These are phyloP conservation scores for Bombus sibiricus DNA, from an alignment of 1,140 invertebrate species.

Conservation along the genomic window DNA sequence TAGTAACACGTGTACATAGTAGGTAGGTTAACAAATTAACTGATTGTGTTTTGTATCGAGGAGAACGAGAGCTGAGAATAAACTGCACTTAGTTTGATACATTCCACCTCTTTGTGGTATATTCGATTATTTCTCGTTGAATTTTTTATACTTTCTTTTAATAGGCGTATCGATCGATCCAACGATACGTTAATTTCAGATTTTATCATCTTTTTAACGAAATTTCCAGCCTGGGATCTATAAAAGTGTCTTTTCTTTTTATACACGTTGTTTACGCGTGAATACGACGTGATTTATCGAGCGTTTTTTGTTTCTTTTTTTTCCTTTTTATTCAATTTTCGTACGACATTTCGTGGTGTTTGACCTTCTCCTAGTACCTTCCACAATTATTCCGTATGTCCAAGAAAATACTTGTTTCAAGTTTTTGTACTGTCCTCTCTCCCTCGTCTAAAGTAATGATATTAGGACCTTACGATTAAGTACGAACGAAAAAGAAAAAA, in stretches of 20 bases:
- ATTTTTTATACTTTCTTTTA: background rate
- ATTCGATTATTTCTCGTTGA: background rate
- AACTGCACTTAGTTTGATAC: background rate
- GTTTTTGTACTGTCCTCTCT: slow-evolving; percentile 51
- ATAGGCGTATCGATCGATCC: background rate
- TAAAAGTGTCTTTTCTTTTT: slow-evolving; percentile 31
- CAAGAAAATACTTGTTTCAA: slow-evolving; percentile 23
- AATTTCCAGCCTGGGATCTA: slow-evolving; percentile 65
- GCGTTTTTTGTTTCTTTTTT: slow-evolving; percentile 3
- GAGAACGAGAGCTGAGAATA: slow-evolving; percentile 68
- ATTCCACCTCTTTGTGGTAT: background rate
- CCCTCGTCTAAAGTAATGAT: slow-evolving; percentile 53
- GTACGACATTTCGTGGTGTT: background rate
- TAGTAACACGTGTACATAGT: slow-evolving; percentile 81
- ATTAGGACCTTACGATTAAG: slow-evolving; percentile 64
- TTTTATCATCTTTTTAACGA: slow-evolving; percentile 18
- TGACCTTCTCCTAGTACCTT: slow-evolving; percentile 9
- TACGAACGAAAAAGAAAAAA: slow-evolving; percentile 58
- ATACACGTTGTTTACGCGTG: background rate
- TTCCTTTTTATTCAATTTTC: background rate
- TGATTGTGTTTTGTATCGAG: slow-evolving; percentile 81
- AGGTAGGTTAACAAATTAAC: slow-evolving; percentile 83
- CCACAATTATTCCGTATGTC: slow-evolving; percentile 29
- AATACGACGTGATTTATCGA: no score
- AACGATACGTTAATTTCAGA: background rate